These are phyloP conservation scores for Caenorhabditis plicata DNA, from an alignment of 2,888 invertebrate species.

Conservation along the genomic window DNA sequence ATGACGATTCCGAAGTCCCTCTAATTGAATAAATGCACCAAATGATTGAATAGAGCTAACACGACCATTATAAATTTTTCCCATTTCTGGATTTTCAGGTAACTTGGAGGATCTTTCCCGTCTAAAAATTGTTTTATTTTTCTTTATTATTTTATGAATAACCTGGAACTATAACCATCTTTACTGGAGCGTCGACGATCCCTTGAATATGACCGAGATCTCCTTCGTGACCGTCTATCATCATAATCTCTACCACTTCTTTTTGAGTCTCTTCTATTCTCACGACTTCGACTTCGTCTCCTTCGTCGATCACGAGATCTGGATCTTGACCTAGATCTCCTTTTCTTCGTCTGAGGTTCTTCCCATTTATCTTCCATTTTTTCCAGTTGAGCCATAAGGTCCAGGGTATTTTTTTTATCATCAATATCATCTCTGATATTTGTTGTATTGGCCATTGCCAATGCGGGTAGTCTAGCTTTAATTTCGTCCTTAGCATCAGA, in stretches of 20 bases:
- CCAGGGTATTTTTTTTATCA: no score
- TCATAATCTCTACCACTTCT: conserved; percentile 13
- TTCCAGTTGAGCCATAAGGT: conserved; percentile 68
- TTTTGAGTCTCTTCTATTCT: conserved; percentile 12
- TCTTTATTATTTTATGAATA: no score
- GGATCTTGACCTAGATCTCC: conserved; percentile 15
- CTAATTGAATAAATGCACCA: conserved; percentile 86
- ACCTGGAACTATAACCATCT: conserved; percentile 1
- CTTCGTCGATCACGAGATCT: conserved; percentile 2
- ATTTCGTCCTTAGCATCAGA: conserved; percentile 63
- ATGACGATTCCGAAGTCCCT: conserved; percentile 82
- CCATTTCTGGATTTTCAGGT: conserved; percentile 68
- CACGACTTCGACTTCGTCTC: conserved; percentile 19
- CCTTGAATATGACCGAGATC: conserved; percentile 6
- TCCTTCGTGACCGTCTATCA: conserved; percentile 7
- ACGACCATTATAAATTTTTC: conserved; percentile 84
- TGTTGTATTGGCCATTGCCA: conserved; percentile 69
- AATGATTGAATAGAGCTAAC: conserved; percentile 95
- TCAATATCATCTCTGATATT: conserved; percentile 9
- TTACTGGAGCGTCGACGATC: conserved; percentile 2
- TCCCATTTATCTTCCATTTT: conserved; percentile 65
- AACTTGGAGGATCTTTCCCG: not conserved
- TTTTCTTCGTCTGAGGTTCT: no score
- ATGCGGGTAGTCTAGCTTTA: conserved; percentile 62
- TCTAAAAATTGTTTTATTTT: conserved; percentile 1